phyloP scores from a whole-genome alignment of 2,888 invertebrate genomes.

The Lasioglossum figueresi region DNA sequence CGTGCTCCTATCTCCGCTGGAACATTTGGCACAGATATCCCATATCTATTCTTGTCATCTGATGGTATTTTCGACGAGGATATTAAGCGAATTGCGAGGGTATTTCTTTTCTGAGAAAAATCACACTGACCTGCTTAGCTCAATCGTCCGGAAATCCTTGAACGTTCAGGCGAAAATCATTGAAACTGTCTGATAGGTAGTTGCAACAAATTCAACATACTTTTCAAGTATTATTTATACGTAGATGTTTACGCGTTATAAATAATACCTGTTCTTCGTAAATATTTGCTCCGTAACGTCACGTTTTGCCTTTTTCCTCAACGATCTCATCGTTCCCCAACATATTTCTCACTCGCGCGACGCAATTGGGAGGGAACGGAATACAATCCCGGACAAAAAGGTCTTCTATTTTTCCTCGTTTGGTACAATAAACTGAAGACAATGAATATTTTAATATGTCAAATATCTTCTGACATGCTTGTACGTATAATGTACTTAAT shows the following conservation, averaged over 20 bases:
- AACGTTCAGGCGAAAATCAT: background rate
- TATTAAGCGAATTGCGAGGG: conserved; percentile 27
- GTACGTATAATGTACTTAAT: too few relatives aligned
- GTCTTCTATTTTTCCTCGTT: too few relatives aligned
- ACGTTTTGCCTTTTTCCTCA: background rate
- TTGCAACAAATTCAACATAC: background rate
- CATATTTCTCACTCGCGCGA: background rate
- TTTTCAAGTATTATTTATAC: background rate
- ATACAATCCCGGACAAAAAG: background rate
- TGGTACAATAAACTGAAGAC: too few relatives aligned
- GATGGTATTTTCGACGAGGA: background rate
- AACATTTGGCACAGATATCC: conserved; percentile 21
- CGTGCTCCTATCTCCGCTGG: background rate
- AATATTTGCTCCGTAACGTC: background rate
- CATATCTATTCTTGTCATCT: conserved; percentile 18
- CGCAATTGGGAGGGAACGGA: background rate
- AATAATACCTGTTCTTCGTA: background rate
- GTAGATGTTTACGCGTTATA: background rate
- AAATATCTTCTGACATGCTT: too few relatives aligned
- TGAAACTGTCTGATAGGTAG: background rate
- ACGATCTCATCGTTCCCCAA: background rate
- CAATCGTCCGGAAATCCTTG: background rate
- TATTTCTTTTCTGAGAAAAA: background rate
- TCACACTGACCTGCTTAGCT: background rate
- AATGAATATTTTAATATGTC: too few relatives aligned